Conservation (phyloP, 2,888 invertebrate species). For the Leistus spinibarbis region DNA sequence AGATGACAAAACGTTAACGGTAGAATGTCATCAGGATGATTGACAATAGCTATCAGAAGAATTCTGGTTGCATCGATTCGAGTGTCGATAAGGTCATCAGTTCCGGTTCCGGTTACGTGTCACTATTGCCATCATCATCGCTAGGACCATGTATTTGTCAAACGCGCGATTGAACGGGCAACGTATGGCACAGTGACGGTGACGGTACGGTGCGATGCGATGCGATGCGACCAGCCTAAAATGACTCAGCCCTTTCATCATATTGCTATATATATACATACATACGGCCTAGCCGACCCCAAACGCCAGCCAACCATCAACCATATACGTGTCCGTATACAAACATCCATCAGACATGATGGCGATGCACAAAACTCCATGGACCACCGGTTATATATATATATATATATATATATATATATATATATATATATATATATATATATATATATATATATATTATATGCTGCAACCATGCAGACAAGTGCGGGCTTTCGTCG, state of each 20-base stretch:
- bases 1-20: not conserved
- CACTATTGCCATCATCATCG: not conserved
- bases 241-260: not conserved
- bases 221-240: not conserved
- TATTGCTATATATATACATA: no score
- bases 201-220: no score
- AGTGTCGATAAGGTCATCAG: conserved; percentile 17
- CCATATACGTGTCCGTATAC: not conserved
- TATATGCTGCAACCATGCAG: not conserved
- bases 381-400: not conserved
- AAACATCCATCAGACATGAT: not conserved
- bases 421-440: not conserved
- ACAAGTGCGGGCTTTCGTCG: not conserved
- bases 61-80: not conserved
- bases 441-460: not conserved
- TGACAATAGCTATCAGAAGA: not conserved
- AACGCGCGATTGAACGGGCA: conserved; percentile 2
- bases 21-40: not conserved
- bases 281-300: no score
- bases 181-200: not conserved
- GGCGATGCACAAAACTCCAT: conserved; percentile 3
- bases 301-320: no score
- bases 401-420: not conserved
- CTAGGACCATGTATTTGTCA: not conserved
- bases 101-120: conserved; percentile 26